Conservation (phyloP, 1,140 invertebrate genomes). For the Calycopis cecrops region DNA sequence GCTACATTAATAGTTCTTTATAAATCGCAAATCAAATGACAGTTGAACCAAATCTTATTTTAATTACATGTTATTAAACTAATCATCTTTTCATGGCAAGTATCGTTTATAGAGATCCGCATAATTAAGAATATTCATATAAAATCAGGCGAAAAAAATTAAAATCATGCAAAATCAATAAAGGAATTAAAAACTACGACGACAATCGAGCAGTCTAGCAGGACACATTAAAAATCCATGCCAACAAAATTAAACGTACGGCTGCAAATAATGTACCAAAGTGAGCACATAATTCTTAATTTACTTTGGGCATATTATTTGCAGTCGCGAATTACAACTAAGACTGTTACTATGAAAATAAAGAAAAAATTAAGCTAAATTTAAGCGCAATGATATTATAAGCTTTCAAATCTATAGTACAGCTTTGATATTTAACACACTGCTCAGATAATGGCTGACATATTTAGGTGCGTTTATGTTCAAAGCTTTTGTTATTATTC, state of each 20-base stretch:
- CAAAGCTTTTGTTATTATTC: conserved; percentile 61
- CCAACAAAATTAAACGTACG: conserved; percentile 29
- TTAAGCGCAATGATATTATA: conserved; percentile 61
- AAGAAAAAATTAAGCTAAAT: conserved; percentile 54
- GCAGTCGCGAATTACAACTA: conserved; percentile 41
- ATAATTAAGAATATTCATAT: conserved; percentile 36
- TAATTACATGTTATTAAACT: no score
- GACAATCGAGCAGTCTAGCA: conserved; percentile 56
- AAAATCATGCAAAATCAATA: conserved; percentile 59
- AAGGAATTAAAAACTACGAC: conserved; percentile 39
- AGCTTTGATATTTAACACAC: conserved; percentile 54
- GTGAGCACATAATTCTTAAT: background rate
- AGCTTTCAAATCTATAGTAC: conserved; percentile 67
- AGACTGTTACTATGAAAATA: conserved; percentile 59
- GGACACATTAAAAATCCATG: conserved; percentile 60
- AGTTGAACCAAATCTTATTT: no score
- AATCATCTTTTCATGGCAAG: no score
- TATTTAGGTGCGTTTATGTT: conserved; percentile 46
- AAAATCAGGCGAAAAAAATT: conserved; percentile 52
- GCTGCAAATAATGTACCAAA: background rate
- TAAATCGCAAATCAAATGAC: no score
- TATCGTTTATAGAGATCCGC: no score
- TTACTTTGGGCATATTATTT: background rate
- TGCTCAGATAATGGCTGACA: conserved; percentile 50
- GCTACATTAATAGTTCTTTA: no score